Conservation (phyloP, 1,140 invertebrate genomes). For the Phenacoccus solenopsis region DNA sequence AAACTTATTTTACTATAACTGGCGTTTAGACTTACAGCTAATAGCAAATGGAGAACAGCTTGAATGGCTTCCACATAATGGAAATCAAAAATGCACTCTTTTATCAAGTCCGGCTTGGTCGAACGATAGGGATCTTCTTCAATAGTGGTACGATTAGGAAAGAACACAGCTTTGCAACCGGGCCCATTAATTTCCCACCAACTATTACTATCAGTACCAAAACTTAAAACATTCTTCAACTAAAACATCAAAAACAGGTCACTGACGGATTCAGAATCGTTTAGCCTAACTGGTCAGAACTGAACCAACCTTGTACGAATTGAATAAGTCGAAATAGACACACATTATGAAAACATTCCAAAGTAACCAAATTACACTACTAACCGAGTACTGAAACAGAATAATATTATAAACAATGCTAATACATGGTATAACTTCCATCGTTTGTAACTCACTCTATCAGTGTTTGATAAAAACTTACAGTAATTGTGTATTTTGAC, state of each 20-base stretch:
- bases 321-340: slow-evolving; percentile 79
- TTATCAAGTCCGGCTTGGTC: slow-evolving; percentile 53
- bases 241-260: neutral
- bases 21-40: slow-evolving; percentile 54
- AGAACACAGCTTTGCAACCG: slow-evolving; percentile 57
- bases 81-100: slow-evolving; percentile 74
- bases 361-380: slow-evolving; percentile 77
- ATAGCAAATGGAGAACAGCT: slow-evolving; percentile 60
- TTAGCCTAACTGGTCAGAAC: slow-evolving; percentile 8
- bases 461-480: slow-evolving; percentile 42
- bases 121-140: slow-evolving; percentile 44
- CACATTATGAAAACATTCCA: slow-evolving; percentile 93
- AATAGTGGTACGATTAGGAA: slow-evolving; percentile 35
- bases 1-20: no score
- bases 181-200: slow-evolving; percentile 89
- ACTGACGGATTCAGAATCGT: neutral
- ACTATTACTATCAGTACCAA: slow-evolving; percentile 78
- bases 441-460: no score
- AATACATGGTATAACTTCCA: slow-evolving; percentile 6
- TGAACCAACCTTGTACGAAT: slow-evolving; percentile 63
- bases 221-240: slow-evolving; percentile 51
- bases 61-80: slow-evolving; percentile 78
- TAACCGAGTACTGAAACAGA: slow-evolving; percentile 70
- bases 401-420: slow-evolving; percentile 25
- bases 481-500: slow-evolving; percentile 76